Base-by-base conservation (phyloP, 2,888 invertebrate species). In the Gandaritis pyraliata region DNA sequence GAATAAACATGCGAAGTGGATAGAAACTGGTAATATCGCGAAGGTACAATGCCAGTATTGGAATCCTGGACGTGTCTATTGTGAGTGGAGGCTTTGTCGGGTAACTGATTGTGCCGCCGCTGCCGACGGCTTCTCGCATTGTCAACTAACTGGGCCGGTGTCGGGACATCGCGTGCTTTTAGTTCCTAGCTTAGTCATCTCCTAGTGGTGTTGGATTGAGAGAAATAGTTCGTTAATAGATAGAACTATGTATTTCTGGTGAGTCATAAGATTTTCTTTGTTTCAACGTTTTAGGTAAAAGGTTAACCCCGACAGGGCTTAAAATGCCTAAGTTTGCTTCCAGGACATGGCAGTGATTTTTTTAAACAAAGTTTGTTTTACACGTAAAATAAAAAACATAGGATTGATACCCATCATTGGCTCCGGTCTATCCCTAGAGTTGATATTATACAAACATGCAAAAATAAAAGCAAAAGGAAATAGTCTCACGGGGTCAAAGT, bases 161-260 rank as follows among this genome's bases (percentile, higher is more conserved):
- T 6, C 16, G 43, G 54, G 54, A 48, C 41, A 30, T 39, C 23
- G 15, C 7, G 55, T n/a, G 54, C 46, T 55, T 54, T 47, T 38
- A 48, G 30, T 30, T 6, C 38, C 16, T n/a, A 29, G 48, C 38
- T 47, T 30, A 33, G 15, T 41, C 15, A 10, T 1, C 43, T 43
- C 16, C 5, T 33, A 33, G 38, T 3, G 6, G n/a, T n/a, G n/a
- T 38, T 38, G 12, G 38, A n/a, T 38, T 2, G n/a, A n/a, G 4
- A 38, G 2, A n/a, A 38, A n/a, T n/a, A n/a, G 38, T 0, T n/a
- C n/a, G n/a, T n/a, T 38, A 5, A 38, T 38, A 5, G 38, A n/a
- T 38, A 38, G 1, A 38, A 38, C 38, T n/a, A 38, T 23, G 1
- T 43, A 3, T 16, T 45, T 4, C 18, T 1, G 18, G 23, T 23